A percentile compares a stretch with the other conserved stretches of the same genome.
Conservation (phyloP, 2,797 vertebrate genomes). For the Amniataba percoides region DNA sequence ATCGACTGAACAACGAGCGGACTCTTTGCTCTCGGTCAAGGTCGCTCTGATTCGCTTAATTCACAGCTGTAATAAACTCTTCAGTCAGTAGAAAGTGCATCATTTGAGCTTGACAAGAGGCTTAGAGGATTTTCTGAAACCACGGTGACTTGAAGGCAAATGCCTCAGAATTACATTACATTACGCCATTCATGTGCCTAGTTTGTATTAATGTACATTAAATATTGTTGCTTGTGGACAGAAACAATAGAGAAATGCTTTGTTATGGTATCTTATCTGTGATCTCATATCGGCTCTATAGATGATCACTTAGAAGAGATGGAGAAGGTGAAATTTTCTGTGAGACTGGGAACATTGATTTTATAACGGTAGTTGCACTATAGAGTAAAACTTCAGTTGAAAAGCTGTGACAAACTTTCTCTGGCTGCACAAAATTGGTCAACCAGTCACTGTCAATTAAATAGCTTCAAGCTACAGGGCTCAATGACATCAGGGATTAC, state of each 20-base stretch:
- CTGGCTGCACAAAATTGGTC: constrained; percentile 33
- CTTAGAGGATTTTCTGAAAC: constrained; percentile 69
- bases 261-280: background rate
- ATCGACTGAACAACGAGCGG: constrained; percentile 54
- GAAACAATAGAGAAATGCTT: constrained; percentile 41
- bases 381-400: constrained; percentile 8
- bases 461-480: constrained; percentile 41
- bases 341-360: constrained; percentile 10
- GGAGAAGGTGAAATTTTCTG: constrained; percentile 11
- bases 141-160: constrained; percentile 61
- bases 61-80: constrained; percentile 63
- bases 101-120: constrained; percentile 60
- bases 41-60: constrained; percentile 69
- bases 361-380: constrained; percentile 5
- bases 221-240: constrained; percentile 38
- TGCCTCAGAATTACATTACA: constrained; percentile 58
- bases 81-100: constrained; percentile 53
- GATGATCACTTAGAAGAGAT: constrained; percentile 35
- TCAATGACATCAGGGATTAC: constrained; percentile 51
- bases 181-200: constrained; percentile 43
- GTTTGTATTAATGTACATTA: constrained; percentile 48
- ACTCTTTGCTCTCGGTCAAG: constrained; percentile 71
- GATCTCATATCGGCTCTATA: constrained; percentile 29
- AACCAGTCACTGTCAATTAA: constrained; percentile 50
- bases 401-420: constrained; percentile 43